Percentiles rank a stretch among this genome's conserved stretches.
Evolutionary conservation across 2,113 vertebrate genomes (phyloP).

Genomic region (Rhabdomys dilectus): DNA sequence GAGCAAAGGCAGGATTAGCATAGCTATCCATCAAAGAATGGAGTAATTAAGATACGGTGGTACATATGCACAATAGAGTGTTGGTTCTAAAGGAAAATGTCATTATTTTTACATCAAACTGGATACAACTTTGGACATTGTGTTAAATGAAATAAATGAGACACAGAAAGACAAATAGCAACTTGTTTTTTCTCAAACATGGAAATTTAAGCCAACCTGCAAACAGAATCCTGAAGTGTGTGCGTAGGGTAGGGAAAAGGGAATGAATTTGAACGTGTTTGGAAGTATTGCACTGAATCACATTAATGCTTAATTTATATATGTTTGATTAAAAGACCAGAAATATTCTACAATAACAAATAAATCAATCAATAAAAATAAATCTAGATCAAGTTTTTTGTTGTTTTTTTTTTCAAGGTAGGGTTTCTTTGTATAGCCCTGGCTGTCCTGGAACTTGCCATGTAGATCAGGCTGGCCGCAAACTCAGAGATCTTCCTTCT

Average conservation of each 20-base stretch:
- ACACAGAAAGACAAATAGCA: no score
- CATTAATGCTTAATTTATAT: neutral
- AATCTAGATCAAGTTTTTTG: neutral
- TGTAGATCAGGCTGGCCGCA: no score
- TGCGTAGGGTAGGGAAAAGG: no score
- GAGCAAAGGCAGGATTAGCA: neutral
- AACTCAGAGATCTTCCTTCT: no score
- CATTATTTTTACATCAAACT: neutral
- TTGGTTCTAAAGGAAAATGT: neutral
- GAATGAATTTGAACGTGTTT: neutral
- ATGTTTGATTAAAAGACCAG: neutral
- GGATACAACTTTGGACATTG: neutral
- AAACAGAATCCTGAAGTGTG: neutral
- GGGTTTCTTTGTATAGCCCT: no score
- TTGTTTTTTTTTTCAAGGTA: no score
- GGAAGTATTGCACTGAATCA: neutral
- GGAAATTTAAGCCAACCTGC: neutral
- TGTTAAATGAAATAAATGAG: neutral
- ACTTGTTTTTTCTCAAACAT: neutral
- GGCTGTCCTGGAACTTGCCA: no score
- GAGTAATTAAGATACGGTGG: neutral
- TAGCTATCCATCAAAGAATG: neutral
- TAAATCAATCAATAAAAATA: neutral
- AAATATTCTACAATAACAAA: neutral
- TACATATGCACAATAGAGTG: neutral